Conservation (phyloP, 2,797 vertebrate species). For the Margarornis squamiger region DNA sequence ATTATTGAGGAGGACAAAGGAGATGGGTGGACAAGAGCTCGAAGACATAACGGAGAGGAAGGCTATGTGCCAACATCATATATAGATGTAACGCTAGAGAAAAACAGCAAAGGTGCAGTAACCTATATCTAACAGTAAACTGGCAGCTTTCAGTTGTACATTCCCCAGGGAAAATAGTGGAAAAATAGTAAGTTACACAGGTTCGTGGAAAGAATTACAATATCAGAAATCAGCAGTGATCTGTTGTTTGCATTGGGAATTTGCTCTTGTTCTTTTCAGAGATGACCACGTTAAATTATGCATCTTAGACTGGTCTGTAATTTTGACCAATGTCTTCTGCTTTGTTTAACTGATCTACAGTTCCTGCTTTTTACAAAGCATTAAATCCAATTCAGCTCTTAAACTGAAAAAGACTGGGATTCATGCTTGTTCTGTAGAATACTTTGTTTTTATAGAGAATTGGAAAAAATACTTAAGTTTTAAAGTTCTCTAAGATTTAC, state of each 20-base stretch:
- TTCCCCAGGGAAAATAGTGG: conserved; percentile 41
- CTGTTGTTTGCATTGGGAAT: conserved; percentile 77
- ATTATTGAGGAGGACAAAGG: conserved; percentile 99
- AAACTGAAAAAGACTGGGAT: not conserved
- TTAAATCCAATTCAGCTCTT: not conserved
- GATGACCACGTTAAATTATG: conserved; percentile 8
- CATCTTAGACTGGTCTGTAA: conserved; percentile 55
- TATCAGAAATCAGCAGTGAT: conserved; percentile 23
- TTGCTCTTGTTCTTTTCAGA: conserved; percentile 10
- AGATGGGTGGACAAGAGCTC: conserved; percentile 96
- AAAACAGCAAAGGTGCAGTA: conserved; percentile 99
- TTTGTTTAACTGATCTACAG: conserved; percentile 52
- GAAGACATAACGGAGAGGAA: conserved; percentile 94
- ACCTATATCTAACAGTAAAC: conserved; percentile 92
- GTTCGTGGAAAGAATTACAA: conserved; percentile 37
- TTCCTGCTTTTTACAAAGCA: conserved; percentile 60
- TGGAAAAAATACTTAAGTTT: not conserved
- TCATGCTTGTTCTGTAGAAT: not conserved
- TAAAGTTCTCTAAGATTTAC: not conserved
- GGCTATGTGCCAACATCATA: conserved; percentile 98
- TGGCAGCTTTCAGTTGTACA: conserved; percentile 42
- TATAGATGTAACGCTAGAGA: conserved; percentile 98
- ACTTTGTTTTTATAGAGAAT: not conserved
- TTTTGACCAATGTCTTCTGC: conserved; percentile 53
- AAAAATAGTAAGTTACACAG: conserved; percentile 14